phyloP scores from a whole-genome alignment of 2,797 vertebrate genomes.

The Ceryle rudis region DNA sequence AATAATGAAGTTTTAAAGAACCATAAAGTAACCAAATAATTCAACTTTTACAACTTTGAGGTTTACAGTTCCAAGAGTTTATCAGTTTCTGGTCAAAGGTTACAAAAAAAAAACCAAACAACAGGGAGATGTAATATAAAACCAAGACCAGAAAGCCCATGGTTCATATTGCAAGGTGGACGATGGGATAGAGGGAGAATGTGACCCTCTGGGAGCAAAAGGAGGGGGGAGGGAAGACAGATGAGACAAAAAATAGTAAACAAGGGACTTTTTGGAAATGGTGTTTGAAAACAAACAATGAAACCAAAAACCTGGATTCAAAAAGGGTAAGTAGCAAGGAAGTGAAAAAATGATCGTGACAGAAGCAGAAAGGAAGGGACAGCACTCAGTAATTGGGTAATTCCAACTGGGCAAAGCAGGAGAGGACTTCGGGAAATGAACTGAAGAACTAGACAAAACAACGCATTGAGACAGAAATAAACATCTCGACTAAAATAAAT shows the following conservation, averaged over 20 bases:
- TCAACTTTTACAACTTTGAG: not conserved
- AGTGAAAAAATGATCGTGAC: not conserved
- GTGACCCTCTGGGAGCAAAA: not conserved
- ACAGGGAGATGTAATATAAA: not conserved
- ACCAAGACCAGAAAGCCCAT: not conserved
- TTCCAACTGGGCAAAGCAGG: not conserved
- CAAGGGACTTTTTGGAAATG: not conserved
- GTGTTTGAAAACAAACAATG: not conserved
- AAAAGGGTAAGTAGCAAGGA: not conserved
- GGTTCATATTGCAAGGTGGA: not conserved
- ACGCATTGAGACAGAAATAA: not conserved
- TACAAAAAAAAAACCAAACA: not conserved
- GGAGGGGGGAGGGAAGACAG: too few species aligned
- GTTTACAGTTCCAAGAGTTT: not conserved
- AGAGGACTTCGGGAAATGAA: not conserved
- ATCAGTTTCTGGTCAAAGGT: not conserved
- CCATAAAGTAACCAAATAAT: not conserved
- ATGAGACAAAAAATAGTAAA: not conserved
- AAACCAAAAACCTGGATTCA: not conserved
- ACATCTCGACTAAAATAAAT: not conserved
- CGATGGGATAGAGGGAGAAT: accelerated
- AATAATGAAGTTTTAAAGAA: not conserved
- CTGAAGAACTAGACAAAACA: not conserved
- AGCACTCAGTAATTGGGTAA: not conserved
- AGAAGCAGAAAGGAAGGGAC: not conserved